Conservation (phyloP, 2,113 vertebrate species). For the Eira barbara region DNA sequence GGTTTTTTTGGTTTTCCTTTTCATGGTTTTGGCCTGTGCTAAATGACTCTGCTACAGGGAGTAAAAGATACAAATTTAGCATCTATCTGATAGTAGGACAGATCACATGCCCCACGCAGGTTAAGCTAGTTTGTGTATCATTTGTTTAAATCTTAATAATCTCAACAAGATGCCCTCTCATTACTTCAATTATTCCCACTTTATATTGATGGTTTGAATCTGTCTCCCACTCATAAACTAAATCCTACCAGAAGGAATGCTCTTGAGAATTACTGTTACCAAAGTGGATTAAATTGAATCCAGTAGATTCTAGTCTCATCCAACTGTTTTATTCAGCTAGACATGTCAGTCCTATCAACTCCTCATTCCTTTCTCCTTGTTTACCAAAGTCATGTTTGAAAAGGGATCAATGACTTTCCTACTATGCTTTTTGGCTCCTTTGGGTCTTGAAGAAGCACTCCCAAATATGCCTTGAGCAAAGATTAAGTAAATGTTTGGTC, state of each 20-base stretch:
- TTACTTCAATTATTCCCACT: neutral
- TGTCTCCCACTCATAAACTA: neutral
- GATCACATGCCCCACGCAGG: neutral
- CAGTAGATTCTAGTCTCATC: neutral
- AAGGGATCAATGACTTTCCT: neutral
- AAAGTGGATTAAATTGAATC: neutral
- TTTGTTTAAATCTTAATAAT: neutral
- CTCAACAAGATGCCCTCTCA: neutral
- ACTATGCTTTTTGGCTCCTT: neutral
- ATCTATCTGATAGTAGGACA: neutral
- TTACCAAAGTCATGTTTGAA: neutral
- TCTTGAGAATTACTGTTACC: neutral
- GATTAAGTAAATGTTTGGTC: neutral
- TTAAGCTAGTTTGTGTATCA: neutral
- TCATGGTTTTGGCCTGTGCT: neutral
- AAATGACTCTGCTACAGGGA: neutral
- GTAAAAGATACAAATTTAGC: neutral
- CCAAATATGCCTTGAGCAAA: neutral
- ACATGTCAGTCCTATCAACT: neutral
- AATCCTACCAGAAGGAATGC: neutral
- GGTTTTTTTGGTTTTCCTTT: neutral
- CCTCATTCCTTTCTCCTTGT: neutral
- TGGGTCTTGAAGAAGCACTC: neutral
- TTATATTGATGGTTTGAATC: neutral
- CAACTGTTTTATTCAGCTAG: neutral